These are phyloP conservation scores for Luperina testacea DNA, from an alignment of 2,888 invertebrate genomes.

Conservation along the genomic window DNA sequence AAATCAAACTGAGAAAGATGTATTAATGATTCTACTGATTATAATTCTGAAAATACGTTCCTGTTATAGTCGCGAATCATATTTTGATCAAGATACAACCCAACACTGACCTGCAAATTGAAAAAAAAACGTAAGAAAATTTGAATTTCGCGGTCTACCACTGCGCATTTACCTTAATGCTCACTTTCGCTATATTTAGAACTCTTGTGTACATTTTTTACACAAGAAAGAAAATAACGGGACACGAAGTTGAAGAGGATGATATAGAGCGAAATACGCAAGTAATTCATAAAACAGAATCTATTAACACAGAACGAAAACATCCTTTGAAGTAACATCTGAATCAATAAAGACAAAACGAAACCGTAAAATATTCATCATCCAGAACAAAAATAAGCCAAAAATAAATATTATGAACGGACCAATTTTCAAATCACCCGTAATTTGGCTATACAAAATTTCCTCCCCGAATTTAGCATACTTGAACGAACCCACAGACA, in stretches of 20 bases:
- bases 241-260: neutral
- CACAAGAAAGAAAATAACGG: neutral
- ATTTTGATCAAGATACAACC: too few relatives aligned
- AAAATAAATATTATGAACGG: neutral
- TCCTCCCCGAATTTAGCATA: constrained; percentile 25
- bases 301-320: neutral
- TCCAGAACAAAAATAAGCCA: neutral
- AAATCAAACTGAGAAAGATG: too few relatives aligned
- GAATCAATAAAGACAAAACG: neutral
- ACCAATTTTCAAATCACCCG: constrained; percentile 24
- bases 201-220: neutral
- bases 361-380: neutral
- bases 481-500: constrained; percentile 53
- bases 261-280: neutral
- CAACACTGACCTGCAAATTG: too few relatives aligned
- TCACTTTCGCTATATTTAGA: neutral
- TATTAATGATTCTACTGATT: too few relatives aligned
- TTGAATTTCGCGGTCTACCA: too few relatives aligned
- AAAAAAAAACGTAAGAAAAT: too few relatives aligned
- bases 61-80: too few relatives aligned
- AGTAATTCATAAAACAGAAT: neutral
- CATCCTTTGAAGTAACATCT: neutral
- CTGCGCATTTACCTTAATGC: too few relatives aligned
- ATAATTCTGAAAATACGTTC: too few relatives aligned
- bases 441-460: constrained; percentile 25